Conservation (phyloP, 2,797 vertebrate genomes). For the Pteropus rufus region DNA sequence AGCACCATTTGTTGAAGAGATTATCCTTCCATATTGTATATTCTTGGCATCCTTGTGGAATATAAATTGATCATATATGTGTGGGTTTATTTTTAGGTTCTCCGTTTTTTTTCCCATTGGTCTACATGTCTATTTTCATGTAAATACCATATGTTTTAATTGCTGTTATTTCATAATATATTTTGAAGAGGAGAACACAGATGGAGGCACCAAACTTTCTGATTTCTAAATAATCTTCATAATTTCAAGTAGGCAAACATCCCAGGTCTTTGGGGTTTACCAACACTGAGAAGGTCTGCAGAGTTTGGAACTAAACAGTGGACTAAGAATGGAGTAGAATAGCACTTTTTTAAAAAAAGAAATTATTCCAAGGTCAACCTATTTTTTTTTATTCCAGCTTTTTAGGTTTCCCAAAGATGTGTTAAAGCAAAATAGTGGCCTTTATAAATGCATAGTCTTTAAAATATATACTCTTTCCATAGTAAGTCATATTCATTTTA, state of each 20-base stretch:
- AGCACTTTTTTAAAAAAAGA: background rate
- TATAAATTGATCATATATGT: background rate
- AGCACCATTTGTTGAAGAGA: background rate
- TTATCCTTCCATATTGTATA: background rate
- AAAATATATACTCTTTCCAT: background rate
- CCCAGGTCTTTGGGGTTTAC: background rate
- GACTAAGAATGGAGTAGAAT: background rate
- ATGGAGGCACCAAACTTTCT: background rate
- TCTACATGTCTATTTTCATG: background rate
- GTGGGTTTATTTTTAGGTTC: background rate
- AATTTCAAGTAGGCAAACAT: background rate
- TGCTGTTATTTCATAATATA: background rate
- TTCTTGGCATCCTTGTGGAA: background rate
- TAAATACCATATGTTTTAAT: background rate
- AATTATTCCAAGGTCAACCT: background rate
- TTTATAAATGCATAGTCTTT: background rate
- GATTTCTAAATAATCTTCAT: background rate
- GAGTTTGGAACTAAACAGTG: background rate
- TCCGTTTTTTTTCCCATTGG: background rate
- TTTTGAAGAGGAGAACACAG: background rate
- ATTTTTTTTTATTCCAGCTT: background rate
- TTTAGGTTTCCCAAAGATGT: background rate
- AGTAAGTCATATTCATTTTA: background rate
- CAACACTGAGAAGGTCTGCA: background rate
- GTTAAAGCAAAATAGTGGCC: background rate